A percentile compares a stretch with the other conserved stretches of the same genome.
Conservation (phyloP, 53 echinoderm and acorn worm genomes). For the Arbacia lixula region DNA sequence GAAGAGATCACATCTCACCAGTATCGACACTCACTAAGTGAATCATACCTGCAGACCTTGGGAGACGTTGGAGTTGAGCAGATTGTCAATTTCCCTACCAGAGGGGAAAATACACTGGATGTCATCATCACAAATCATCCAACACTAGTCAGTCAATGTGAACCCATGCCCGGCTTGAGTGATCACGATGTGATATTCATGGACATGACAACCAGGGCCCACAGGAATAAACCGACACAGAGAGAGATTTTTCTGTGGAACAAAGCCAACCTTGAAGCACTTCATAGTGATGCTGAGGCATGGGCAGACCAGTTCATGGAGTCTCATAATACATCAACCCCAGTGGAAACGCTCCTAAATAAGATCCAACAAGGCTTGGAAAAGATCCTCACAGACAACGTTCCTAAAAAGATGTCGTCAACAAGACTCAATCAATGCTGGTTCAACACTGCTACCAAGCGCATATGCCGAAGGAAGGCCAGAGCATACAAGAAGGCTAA, state of each 20-base stretch:
- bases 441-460: constrained; percentile 31
- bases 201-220: constrained; percentile 42
- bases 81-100: constrained; percentile 21
- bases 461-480: constrained; percentile 42
- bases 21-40: background rate
- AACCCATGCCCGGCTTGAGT: constrained; percentile 23
- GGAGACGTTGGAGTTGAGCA: constrained; percentile 5
- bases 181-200: constrained; percentile 41
- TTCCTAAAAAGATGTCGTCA: constrained; percentile 45
- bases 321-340: background rate
- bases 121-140: constrained; percentile 26
- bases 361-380: constrained; percentile 25
- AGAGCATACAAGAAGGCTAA: constrained; percentile 47
- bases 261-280: constrained; percentile 27
- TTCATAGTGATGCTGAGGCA: constrained; percentile 15
- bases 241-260: constrained; percentile 44
- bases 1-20: constrained; percentile 21
- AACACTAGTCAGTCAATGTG: constrained; percentile 33
- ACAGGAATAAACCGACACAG: constrained; percentile 26
- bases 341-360: background rate
- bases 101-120: constrained; percentile 5
- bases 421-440: constrained; percentile 31
- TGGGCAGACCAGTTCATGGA: no score
- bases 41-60: constrained; percentile 17
- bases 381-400: constrained; percentile 22